Evolutionary conservation across 2,113 vertebrate genomes (phyloP), one percentile per base, ranked within the genome.

Genomic region (Sprattus sprattus): DNA sequence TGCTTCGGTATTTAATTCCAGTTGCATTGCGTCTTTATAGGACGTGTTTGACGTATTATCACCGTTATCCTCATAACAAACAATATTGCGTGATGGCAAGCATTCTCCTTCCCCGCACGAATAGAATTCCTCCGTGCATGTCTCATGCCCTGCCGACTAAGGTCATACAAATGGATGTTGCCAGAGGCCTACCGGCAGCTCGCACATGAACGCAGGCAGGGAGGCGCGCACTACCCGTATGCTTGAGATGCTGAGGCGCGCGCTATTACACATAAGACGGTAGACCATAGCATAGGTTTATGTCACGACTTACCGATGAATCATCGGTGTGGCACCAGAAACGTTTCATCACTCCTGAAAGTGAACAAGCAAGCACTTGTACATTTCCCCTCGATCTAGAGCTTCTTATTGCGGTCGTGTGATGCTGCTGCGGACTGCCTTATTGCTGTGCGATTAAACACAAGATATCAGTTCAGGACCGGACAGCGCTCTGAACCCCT

Each of bases 181-280:
- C 28, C 28, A 39, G 71, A 78, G 71, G 71, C 71, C 71, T 78
- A 78, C 71, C 25, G 71, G 71, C 71, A 78, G 71, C 32, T 78
- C n/a, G 28, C 22, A 78, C 15, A 78, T 78, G 71, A 78, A 16
- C 28, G 32, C 6, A 44, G 28, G 10, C 22, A n/a, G 22, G 4
- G 11, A 78, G 71, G 11, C 28, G 11, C 28, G 71, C 71, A 78
- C 71, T 39, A 32, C 28, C 13, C 13, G 28, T 78, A 78, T 78
- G 71, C 71, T 78, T 15, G 15, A 11, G 20, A 39, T 39, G 32
- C 71, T 39, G 71, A n/a, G 16, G 71, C 11, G 15, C 28, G 71
- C 11, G 15, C 28, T 78, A 4, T 15, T 78, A 32, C 71, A 28
- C 71, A 78, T 78, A 78, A 39, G 39, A 39, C 6, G 71, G 28